phyloP scores from a whole-genome alignment of 2,888 invertebrate genomes.

The Quadroppia sp. region DNA sequence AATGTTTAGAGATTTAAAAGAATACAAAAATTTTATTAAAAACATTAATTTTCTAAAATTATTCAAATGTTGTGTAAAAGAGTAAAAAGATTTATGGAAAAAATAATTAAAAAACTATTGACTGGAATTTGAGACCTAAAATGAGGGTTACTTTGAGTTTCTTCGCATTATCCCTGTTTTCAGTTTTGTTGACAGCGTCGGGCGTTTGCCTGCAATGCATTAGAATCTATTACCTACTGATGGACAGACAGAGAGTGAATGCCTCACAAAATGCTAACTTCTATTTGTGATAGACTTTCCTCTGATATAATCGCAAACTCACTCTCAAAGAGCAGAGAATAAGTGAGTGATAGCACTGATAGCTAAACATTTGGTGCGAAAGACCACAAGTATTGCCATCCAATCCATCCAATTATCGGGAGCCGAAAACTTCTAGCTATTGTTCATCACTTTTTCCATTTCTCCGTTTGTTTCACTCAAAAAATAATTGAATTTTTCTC shows the following conservation, averaged over 20 bases:
- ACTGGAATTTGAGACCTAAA: too few relatives aligned
- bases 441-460: not conserved
- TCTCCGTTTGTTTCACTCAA: conserved; percentile 25
- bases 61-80: too few relatives aligned
- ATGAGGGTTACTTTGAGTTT: too few relatives aligned
- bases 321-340: not conserved
- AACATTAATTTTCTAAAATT: too few relatives aligned
- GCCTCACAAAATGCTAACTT: conserved; percentile 13
- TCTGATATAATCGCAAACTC: conserved; percentile 18
- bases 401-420: conserved; percentile 18
- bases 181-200: conserved; percentile 1
- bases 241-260: not conserved
- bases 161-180: too few relatives aligned
- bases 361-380: conserved; percentile 25
- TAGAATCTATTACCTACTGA: conserved; percentile 22
- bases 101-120: too few relatives aligned
- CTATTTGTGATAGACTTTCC: conserved; percentile 19
- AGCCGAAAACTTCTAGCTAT: conserved; percentile 12
- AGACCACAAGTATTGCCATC: conserved; percentile 22
- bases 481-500: conserved; percentile 21
- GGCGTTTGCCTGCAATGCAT: conserved; percentile 23
- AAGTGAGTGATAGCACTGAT: not conserved
- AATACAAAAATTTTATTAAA: too few relatives aligned
- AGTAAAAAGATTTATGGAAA: too few relatives aligned
- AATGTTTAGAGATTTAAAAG: too few relatives aligned